Evolutionary conservation across 2,888 invertebrate genomes (phyloP).

Genomic region (Tinea trinotella): DNA sequence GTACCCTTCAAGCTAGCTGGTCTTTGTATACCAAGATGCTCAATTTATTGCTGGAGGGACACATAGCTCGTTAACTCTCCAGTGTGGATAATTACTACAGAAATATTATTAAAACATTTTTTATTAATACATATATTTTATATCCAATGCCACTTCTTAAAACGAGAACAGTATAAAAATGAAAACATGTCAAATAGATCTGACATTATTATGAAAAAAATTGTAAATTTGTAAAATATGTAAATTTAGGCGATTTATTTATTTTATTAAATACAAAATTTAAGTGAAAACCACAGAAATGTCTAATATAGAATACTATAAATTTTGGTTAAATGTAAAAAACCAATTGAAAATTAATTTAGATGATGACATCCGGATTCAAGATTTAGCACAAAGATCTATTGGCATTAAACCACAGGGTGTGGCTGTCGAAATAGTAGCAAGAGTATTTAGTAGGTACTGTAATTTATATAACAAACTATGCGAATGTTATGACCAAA

Average conservation of each 20-base stretch:
- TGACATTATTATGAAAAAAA: no score
- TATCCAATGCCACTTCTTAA: no score
- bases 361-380: slow-evolving; percentile 44
- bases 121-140: neutral
- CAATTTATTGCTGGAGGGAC: slow-evolving; percentile 7
- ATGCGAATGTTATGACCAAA: slow-evolving; percentile 74
- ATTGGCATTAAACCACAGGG: slow-evolving; percentile 58
- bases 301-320: slow-evolving; percentile 51
- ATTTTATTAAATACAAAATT: neutral
- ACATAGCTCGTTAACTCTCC: neutral
- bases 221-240: no score
- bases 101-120: no score
- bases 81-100: neutral
- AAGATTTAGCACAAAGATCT: slow-evolving; percentile 37
- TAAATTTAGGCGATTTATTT: no score
- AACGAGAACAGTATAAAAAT: no score
- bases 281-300: slow-evolving; percentile 28
- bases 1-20: slow-evolving; percentile 30
- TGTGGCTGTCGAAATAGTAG: slow-evolving; percentile 60
- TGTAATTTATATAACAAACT: slow-evolving; percentile 68
- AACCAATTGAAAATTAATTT: slow-evolving; percentile 35
- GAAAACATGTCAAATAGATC: no score
- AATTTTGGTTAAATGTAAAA: slow-evolving; percentile 50
- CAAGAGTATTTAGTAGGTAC: slow-evolving; percentile 66
- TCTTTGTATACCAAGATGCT: slow-evolving; percentile 6